phyloP scores from a whole-genome alignment of 2,113 vertebrate genomes.

The Saiga tatarica region DNA sequence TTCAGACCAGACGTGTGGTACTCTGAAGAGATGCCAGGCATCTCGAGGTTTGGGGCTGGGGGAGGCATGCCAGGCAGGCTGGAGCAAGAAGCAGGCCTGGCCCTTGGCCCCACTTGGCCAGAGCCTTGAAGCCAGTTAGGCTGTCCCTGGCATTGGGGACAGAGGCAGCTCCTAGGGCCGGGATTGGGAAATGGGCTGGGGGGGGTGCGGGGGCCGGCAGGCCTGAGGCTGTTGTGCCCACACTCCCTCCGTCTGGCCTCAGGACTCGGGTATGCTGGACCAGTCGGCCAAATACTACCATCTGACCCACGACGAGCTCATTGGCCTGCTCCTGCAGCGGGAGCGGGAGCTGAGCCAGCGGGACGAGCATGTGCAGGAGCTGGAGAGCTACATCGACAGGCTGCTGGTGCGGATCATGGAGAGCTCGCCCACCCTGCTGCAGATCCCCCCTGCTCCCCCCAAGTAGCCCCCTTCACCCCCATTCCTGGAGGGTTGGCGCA shows the following conservation, averaged over 20 bases:
- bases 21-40: background rate
- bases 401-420: constrained; percentile 98
- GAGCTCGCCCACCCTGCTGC: constrained; percentile 93
- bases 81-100: background rate
- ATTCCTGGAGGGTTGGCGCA: background rate
- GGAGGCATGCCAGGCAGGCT: background rate
- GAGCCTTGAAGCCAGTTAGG: background rate
- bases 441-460: constrained; percentile 86
- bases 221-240: background rate
- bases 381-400: constrained; percentile 98
- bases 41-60: background rate
- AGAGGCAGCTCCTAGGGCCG: background rate
- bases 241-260: constrained; percentile 4
- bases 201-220: background rate
- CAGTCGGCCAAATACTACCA: constrained; percentile 93
- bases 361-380: constrained; percentile 89
- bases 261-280: constrained; percentile 81
- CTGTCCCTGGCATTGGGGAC: background rate
- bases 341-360: constrained; percentile 91
- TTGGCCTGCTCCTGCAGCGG: constrained; percentile 90
- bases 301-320: constrained; percentile 94
- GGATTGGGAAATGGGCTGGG: background rate
- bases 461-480: constrained; percentile 60
- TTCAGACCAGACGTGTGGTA: background rate
- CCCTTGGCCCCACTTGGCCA: background rate